Evolutionary conservation across 2,888 invertebrate genomes (phyloP), one percentile per base, ranked within the genome.

Genomic region (Acleris holmiana): DNA sequence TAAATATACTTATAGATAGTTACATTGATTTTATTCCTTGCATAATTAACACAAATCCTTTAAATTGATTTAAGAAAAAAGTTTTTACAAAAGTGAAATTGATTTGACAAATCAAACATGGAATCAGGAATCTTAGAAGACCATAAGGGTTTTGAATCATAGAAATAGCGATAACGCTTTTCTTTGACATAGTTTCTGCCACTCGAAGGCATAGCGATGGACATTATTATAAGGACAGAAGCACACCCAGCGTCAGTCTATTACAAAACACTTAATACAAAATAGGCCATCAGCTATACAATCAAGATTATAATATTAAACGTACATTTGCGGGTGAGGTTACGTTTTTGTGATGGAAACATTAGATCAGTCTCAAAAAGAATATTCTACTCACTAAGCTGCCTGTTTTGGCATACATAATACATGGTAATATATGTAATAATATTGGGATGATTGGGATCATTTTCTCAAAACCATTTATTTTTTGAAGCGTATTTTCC

Each of bases 1-100:
- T 89, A 89, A 86, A 88, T 87, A 87, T 88, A 84, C 87, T 90
- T 90, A 91, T 75, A 76, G 79, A 81, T 89, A 89, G 80, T 83
- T 86, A 89, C 84, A 86, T 79, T 77, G 83, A 89, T 81, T 82
- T 82, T 72, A 71, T 73, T 67, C 64, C 65, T 65, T 65, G 55
- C 65, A 79, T 78, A 81, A 80, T 76, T 78, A 81, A 80, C 77
- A 80, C 77, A 80, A 80, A 80, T 76, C 76, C 76, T 74, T 76
- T 68, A 70, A 72, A 71, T 69, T 69, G 67, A 67, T 50, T 47
- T 35, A 57, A 29, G 44, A 35, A 18, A 65, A 61, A 65, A 57
- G 41, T 59, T 64, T 64, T 58, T 57, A 61, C 51, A 64, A 59
- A 55, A 72, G 63, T 63, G 35, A 61, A 68, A 59, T 49, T 54